A percentile compares a stretch with the other conserved stretches of the same genome.
Evolutionary conservation across 2,797 vertebrate species (phyloP).

Genomic region (Margarornis squamiger): DNA sequence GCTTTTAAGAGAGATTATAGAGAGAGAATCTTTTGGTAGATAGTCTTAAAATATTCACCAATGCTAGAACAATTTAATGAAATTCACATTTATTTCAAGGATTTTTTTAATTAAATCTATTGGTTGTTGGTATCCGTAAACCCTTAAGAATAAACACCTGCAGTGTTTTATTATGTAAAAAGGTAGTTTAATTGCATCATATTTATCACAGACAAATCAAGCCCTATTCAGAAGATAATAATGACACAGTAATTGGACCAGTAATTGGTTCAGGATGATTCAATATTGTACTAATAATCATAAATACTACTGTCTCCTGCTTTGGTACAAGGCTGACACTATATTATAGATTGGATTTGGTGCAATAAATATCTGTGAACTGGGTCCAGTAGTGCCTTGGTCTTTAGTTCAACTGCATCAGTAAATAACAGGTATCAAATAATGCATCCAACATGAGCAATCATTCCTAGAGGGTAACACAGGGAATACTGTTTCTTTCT

Average conservation of each 20-base stretch:
- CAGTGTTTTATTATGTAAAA: conserved; percentile 86
- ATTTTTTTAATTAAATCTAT: conserved; percentile 83
- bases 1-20: conserved; percentile 69
- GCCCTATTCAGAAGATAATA: conserved; percentile 84
- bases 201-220: conserved; percentile 86
- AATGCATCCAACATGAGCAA: neutral
- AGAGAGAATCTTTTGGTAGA: conserved; percentile 56
- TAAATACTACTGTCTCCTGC: conserved; percentile 81
- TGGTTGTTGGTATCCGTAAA: conserved; percentile 83
- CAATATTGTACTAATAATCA: conserved; percentile 86
- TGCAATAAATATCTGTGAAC: conserved; percentile 79
- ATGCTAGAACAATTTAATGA: conserved; percentile 76
- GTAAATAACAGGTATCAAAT: conserved; percentile 57
- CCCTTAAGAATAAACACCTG: conserved; percentile 85
- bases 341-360: conserved; percentile 73
- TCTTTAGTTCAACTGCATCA: conserved; percentile 34
- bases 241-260: conserved; percentile 84
- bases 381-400: conserved; percentile 57
- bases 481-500: neutral
- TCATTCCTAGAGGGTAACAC: neutral
- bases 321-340: conserved; percentile 77
- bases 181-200: conserved; percentile 84
- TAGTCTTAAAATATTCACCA: conserved; percentile 70
- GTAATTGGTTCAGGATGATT: conserved; percentile 85
- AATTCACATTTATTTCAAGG: conserved; percentile 78